Base-by-base conservation (phyloP, 1,140 invertebrate genomes). In the Temnothorax longispinosus region DNA sequence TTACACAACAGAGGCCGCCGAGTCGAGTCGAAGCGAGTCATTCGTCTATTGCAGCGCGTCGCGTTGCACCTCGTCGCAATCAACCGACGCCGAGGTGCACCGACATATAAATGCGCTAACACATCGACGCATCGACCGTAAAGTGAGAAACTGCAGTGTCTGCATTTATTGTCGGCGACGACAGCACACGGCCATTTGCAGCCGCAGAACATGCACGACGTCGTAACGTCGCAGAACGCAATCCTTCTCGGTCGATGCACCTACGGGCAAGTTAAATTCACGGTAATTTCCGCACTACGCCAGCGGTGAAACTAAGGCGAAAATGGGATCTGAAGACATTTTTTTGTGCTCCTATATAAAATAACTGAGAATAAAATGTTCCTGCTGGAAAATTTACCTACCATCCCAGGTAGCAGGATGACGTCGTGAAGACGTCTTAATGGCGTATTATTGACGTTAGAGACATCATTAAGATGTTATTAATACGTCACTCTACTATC, bases 161-260 rank as follows among this genome's bases (percentile, higher is more conserved):
- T 85, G 81, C 81, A 74, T 74, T 85, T 85, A 85, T 85, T 62
- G 71, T 44, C 69, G 54, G 80, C 56, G 47, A 84, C 80, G 41
- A 75, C 41, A 60, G 69, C 52, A 13, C 27, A 50, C 69, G 58
- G 27, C 72, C 27, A 85, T 85, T 62, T 50, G 56, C 54, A 77
- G 56, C 64, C 81, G 44, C 71, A 44, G 71, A 74, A 27, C 41
- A 10, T 75, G 69, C 50, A 75, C 41, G 52, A 13, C 52, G 38
- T 47, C 41, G 56, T 60, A 32, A 32, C 38, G 71, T 47, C 41
- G 69, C 35, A 69, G 52, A 50, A 38, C 6, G 47, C 67, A 74
- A 44, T 27, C 41, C 35, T 74, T 8, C 41, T 69, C 78, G 65
- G 52, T 81, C 65, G 65, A 81, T 72, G 78, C 64, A 54, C 47